Conservation (phyloP, 2,113 vertebrate species). For the Istiophorus platypterus region DNA sequence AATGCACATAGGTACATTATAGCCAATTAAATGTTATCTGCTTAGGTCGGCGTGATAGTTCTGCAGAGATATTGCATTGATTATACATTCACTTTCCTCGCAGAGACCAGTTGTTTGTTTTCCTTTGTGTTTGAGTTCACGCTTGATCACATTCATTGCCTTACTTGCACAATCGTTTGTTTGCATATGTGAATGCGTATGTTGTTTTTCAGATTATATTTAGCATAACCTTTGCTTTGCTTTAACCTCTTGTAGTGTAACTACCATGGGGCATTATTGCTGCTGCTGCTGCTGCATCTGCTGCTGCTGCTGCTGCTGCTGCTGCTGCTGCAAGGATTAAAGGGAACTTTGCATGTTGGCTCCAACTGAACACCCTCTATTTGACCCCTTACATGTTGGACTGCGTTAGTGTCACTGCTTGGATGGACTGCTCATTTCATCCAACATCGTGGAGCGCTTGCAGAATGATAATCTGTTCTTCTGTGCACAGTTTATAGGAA, state of each 20-base stretch:
- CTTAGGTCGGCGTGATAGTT: conserved; percentile 1
- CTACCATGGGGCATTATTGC: conserved; percentile 45
- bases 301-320: conserved; percentile 30
- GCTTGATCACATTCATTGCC: conserved; percentile 58
- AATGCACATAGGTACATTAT: conserved; percentile 21
- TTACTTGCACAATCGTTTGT: conserved; percentile 41
- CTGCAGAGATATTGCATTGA: conserved; percentile 12
- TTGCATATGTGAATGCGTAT: conserved; percentile 39
- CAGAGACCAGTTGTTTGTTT: conserved; percentile 33
- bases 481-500: conserved; percentile 5
- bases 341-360: conserved; percentile 39
- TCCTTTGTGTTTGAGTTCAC: conserved; percentile 50
- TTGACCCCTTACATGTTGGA: conserved; percentile 47
- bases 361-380: conserved; percentile 45
- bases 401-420: conserved; percentile 33
- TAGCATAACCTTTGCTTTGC: conserved; percentile 51
- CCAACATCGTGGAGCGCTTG: conserved; percentile 6
- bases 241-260: conserved; percentile 37
- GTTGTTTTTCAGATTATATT: conserved; percentile 48
- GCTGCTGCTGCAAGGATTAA: conserved; percentile 43
- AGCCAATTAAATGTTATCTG: conserved; percentile 34
- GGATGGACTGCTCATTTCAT: conserved; percentile 49
- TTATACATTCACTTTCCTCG: conserved; percentile 30
- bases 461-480: conserved; percentile 42
- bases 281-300: conserved; percentile 33